phyloP scores from a whole-genome alignment of 1,140 invertebrate genomes.

The Procambarus clarkii region DNA sequence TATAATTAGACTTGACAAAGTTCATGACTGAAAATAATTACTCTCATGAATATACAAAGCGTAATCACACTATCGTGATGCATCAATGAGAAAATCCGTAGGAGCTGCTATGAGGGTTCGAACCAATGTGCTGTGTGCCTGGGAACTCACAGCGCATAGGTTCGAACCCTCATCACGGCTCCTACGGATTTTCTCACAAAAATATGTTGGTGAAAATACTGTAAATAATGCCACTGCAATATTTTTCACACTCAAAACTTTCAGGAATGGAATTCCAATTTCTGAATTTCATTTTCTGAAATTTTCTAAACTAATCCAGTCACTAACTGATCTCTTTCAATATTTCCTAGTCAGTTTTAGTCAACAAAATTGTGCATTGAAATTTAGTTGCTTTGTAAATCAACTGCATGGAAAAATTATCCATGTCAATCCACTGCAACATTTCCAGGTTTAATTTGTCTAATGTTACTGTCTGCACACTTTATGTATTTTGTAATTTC shows the following conservation, averaged over 20 bases:
- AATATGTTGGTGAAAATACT: neutral
- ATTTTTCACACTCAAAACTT: neutral
- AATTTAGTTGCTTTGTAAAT: neutral
- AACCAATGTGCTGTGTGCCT: too few species aligned
- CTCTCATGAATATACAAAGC: neutral
- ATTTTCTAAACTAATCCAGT: neutral
- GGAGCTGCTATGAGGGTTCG: too few species aligned
- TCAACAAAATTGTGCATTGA: neutral
- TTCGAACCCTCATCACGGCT: too few species aligned
- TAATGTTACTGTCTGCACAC: neutral
- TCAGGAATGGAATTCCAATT: neutral
- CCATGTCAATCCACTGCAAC: neutral
- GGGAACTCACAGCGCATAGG: too few species aligned
- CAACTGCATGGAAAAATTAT: neutral
- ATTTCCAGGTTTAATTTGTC: neutral
- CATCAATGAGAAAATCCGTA: too few species aligned
- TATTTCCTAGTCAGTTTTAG: neutral
- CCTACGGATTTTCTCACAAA: neutral
- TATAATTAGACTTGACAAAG: neutral
- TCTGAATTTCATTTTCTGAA: neutral
- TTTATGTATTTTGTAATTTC: neutral
- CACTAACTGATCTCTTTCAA: neutral
- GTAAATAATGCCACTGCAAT: neutral
- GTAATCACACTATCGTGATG: too few species aligned
- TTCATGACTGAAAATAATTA: neutral